Percentiles rank a stretch among this genome's conserved stretches.
Evolutionary conservation across 2,113 vertebrate species (phyloP).

Genomic region (Gorsachius goisagi): DNA sequence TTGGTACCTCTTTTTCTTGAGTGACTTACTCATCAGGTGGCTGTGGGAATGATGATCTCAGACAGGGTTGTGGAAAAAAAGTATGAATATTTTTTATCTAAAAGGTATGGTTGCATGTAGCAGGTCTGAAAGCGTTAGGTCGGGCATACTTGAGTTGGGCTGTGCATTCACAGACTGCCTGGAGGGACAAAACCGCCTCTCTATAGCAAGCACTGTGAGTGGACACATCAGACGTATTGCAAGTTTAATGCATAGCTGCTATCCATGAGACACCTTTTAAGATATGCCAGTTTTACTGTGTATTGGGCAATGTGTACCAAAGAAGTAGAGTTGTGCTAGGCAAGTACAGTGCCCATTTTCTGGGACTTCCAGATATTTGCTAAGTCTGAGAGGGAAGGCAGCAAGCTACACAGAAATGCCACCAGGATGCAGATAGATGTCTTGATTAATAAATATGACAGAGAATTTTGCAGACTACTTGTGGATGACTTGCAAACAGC

Average conservation of each 20-base stretch:
- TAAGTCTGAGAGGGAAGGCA: not conserved
- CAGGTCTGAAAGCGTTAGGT: not conserved
- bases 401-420: not conserved
- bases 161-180: not conserved
- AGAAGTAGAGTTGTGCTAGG: not conserved
- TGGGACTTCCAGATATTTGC: not conserved
- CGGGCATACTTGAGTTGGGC: not conserved
- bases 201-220: accelerated
- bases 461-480: not conserved
- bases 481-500: not conserved
- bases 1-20: not conserved
- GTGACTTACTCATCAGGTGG: not conserved
- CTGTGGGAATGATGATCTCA: not conserved
- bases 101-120: not conserved
- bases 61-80: not conserved
- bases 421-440: not conserved
- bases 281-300: not conserved
- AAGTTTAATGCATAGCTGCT: not conserved
- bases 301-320: not conserved
- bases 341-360: accelerated
- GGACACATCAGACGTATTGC: not conserved
- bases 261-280: accelerated
- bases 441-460: not conserved
- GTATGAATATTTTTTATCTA: not conserved
- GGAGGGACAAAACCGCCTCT: not conserved